These are phyloP conservation scores for Apus apus DNA, from an alignment of 2,113 vertebrate genomes.

Conservation along the genomic window DNA sequence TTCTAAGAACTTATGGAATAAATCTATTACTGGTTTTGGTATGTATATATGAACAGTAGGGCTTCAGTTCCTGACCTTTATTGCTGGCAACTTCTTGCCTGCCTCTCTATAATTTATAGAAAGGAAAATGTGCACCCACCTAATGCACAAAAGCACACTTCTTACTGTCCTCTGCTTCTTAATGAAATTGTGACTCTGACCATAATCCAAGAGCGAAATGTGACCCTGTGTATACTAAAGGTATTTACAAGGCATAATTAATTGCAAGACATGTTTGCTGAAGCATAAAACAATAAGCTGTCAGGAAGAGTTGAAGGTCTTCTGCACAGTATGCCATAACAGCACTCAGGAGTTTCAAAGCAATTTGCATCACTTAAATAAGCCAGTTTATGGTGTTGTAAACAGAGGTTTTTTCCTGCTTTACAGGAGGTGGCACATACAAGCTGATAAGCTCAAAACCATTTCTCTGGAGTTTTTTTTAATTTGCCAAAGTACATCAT, in stretches of 20 bases:
- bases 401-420: not conserved
- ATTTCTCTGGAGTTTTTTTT: not conserved
- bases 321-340: not conserved
- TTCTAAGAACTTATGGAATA: not conserved
- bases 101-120: not conserved
- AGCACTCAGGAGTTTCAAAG: not conserved
- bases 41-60: not conserved
- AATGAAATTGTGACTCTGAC: not conserved
- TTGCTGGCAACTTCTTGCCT: not conserved
- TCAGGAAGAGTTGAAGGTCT: not conserved
- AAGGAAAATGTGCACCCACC: not conserved
- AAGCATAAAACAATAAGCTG: not conserved
- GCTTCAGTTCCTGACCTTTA: not conserved
- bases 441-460: not conserved
- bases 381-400: not conserved
- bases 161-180: not conserved
- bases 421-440: not conserved
- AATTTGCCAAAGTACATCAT: not conserved
- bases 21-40: not conserved
- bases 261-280: conserved; percentile 3
- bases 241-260: conserved; percentile 40
- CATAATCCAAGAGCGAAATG: not conserved
- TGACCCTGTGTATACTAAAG: not conserved
- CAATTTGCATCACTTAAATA: not conserved
- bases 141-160: not conserved